Base-by-base conservation (phyloP, 1,140 invertebrate species). In the Papilio helenus region DNA sequence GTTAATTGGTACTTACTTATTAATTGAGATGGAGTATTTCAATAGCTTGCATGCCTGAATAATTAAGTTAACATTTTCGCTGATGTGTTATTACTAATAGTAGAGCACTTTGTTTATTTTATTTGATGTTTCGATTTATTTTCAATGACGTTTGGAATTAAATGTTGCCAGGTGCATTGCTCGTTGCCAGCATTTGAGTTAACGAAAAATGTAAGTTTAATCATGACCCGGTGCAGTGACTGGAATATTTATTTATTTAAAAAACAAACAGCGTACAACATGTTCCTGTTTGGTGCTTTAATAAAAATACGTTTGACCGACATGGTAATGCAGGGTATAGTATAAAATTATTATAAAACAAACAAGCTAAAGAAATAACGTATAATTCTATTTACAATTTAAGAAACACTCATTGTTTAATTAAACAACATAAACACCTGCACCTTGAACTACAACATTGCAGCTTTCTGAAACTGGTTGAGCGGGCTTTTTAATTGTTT, bases 341-440 rank as follows among this genome's bases (percentile, higher is more conserved):
- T 55, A 18, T 46, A 65, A 29, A 29, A 46, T 46, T 34, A 29
- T 26, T 29, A 12, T 68, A 78, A 46, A 44, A 72, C 49, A 71
- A 46, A 23, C 46, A 76, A 81, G 51, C 71, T 49, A 7, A 49
- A 73, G 3, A 46, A 61, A 72, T 72, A 58, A 23, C 23, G 34
- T 23, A 12, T 58, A 79, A 77, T 68, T 71, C 9, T 23, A 55
- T 14, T 14, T 26, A 71, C 44, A 81, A 65, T 34, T 3, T 3
- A 79, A 71, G 46, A 16, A 72, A 72, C 79, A 44, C 42, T 77
- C 51, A 68, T 23, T 5, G 51, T 71, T 72, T 76, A 72, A 73
- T 88, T 79, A 93, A 71, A 89, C 88, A 58, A 90, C 89, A 80
- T 86, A 92, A 55, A 93, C 84, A 34, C 90, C 91, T 61, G 91